These are phyloP conservation scores for Ancistrus triradiatus DNA, from an alignment of 2,113 vertebrate species.

Conservation along the genomic window DNA sequence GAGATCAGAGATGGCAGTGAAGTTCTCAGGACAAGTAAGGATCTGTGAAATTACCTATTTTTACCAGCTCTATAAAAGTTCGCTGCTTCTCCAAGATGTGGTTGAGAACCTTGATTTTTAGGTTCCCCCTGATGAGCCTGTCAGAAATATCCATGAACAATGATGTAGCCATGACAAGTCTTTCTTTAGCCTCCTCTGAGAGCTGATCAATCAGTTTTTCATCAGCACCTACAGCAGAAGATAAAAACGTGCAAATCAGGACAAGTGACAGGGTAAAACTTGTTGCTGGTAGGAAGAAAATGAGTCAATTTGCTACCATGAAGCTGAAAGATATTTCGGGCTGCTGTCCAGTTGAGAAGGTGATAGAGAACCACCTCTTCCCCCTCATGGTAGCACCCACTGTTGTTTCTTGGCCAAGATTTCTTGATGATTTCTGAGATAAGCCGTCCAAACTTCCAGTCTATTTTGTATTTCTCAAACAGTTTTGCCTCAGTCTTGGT, in stretches of 20 bases:
- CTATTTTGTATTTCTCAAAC: constrained; percentile 50
- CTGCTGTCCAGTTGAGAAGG: constrained; percentile 74
- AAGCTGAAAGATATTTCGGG: constrained; percentile 72
- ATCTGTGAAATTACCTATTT: constrained; percentile 80
- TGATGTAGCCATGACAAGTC: constrained; percentile 64
- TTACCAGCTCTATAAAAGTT: constrained; percentile 68
- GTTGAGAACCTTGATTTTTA: constrained; percentile 68
- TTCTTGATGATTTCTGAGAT: constrained; percentile 79
- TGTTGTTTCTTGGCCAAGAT: constrained; percentile 72
- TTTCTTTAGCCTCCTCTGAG: constrained; percentile 59
- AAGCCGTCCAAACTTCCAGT: constrained; percentile 72
- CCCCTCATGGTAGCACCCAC: constrained; percentile 19
- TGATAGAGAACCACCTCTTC: constrained; percentile 69
- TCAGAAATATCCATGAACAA: constrained; percentile 49
- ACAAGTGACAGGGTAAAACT: neutral
- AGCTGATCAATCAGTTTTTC: constrained; percentile 62
- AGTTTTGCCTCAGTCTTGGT: constrained; percentile 61
- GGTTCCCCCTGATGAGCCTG: constrained; percentile 54
- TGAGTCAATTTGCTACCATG: too few relatives aligned
- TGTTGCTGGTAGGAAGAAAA: neutral
- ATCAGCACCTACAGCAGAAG: constrained; percentile 61
- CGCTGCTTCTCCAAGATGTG: constrained; percentile 53
- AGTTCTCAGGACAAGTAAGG: too few relatives aligned
- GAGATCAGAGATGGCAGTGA: too few relatives aligned
- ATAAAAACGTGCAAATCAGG: neutral